Evolutionary conservation across 2,113 vertebrate species (phyloP).

Genomic region (Thamnophis sirtalis): DNA sequence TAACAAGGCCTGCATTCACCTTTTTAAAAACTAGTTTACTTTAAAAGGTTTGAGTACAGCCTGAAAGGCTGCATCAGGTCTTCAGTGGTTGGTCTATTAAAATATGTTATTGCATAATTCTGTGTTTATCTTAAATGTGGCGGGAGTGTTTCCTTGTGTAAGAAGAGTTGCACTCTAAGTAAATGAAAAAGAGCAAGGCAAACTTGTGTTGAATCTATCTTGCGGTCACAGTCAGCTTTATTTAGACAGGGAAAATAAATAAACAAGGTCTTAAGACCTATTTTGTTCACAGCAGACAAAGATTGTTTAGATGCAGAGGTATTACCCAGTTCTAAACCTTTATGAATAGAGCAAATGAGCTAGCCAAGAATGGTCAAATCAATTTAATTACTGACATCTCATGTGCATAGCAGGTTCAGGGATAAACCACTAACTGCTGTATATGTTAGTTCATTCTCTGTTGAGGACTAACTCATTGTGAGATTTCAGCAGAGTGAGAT

Average conservation of each 20-base stretch:
- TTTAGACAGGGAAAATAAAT: background rate
- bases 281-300: background rate
- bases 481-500: background rate
- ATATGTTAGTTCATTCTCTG: background rate
- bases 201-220: background rate
- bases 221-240: background rate
- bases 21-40: background rate
- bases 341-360: background rate
- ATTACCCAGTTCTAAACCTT: background rate
- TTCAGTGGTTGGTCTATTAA: background rate
- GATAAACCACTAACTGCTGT: background rate
- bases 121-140: background rate
- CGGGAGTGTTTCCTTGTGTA: background rate
- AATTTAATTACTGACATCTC: background rate
- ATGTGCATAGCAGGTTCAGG: background rate
- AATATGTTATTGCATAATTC: background rate
- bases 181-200: background rate
- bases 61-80: background rate
- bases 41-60: background rate
- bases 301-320: slow-evolving; percentile 11
- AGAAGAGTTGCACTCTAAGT: background rate
- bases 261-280: background rate
- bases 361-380: background rate
- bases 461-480: background rate
- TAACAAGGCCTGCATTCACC: background rate